Percentiles rank a stretch among this genome's conserved stretches.
Evolutionary conservation across 2,113 vertebrate species (phyloP).

Genomic region (Sclerurus mexicanus): DNA sequence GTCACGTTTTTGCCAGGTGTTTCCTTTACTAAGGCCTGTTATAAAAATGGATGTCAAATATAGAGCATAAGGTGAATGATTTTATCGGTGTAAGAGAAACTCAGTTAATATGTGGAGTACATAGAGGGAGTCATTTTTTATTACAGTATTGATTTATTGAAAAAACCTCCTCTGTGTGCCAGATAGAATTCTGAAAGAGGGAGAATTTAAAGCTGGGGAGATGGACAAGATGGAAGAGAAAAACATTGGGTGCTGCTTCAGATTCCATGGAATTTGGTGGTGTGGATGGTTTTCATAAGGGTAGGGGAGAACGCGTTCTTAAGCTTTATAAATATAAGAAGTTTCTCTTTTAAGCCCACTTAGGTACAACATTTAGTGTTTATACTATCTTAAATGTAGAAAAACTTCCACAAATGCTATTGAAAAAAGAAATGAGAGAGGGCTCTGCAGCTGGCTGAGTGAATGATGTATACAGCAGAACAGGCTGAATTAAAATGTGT

Average conservation of each 20-base stretch:
- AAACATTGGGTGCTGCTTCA: neutral
- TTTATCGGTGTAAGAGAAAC: neutral
- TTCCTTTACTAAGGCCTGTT: neutral
- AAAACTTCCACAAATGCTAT: neutral
- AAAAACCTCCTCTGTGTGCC: neutral
- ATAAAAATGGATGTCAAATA: slow-evolving; percentile 4
- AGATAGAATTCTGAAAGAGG: neutral
- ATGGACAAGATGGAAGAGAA: neutral
- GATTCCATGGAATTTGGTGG: neutral
- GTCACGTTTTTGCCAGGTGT: neutral
- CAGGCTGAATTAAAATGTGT: neutral
- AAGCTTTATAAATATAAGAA: neutral
- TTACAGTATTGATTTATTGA: slow-evolving; percentile 13
- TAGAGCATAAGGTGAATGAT: neutral
- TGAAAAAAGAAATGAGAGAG: neutral
- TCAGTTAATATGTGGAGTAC: neutral
- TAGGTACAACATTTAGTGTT: neutral
- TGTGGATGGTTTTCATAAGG: neutral
- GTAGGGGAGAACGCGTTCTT: neutral
- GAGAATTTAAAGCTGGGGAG: neutral
- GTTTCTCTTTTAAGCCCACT: neutral
- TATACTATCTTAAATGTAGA: neutral
- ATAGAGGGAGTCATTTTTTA: neutral
- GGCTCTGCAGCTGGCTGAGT: neutral
- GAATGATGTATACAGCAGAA: neutral